A percentile compares a stretch with the other conserved stretches of the same genome.
These are phyloP conservation scores for Delphinapterus leucas DNA, from an alignment of 2,113 vertebrate species.

Conservation along the genomic window DNA sequence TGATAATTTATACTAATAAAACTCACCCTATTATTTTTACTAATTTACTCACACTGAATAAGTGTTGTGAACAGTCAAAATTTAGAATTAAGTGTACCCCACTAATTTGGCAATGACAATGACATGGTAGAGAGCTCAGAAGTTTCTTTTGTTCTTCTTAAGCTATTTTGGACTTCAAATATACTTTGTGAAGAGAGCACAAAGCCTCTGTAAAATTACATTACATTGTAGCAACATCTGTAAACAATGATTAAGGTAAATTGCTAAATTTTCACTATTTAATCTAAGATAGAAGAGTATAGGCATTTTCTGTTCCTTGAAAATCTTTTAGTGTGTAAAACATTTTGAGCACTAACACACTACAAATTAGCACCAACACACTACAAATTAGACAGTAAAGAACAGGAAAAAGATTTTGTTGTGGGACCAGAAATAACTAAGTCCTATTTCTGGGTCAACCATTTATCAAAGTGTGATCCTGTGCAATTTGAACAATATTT, in stretches of 20 bases:
- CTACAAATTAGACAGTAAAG: not conserved
- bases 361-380: not conserved
- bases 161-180: not conserved
- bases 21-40: not conserved
- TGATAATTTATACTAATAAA: not conserved
- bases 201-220: not conserved
- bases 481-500: not conserved
- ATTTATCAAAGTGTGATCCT: not conserved
- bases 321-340: not conserved
- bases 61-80: not conserved
- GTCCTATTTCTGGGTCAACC: not conserved
- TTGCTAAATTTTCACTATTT: not conserved
- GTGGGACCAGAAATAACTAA: not conserved
- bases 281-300: not conserved
- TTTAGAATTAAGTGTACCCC: not conserved
- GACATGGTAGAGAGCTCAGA: not conserved
- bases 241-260: not conserved
- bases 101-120: not conserved
- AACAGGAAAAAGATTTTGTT: not conserved
- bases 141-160: not conserved
- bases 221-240: not conserved
- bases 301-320: not conserved
- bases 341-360: not conserved
- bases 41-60: not conserved
- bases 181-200: not conserved